Evolutionary conservation across 2,888 invertebrate genomes (phyloP).

Genomic region (Chymomyza caudatula): DNA sequence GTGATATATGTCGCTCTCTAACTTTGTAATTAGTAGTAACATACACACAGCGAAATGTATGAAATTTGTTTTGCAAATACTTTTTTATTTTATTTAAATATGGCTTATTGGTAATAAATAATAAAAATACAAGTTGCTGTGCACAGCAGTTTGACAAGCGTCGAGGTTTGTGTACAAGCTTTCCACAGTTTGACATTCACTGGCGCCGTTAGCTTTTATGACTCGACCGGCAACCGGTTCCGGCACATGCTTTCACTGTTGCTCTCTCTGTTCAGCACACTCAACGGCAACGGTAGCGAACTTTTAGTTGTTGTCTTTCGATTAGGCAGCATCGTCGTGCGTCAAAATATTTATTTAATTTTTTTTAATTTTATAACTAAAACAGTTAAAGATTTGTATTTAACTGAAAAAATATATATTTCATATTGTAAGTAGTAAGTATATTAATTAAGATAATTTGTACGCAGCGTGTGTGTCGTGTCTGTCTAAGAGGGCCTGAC

Average conservation of each 20-base stretch:
- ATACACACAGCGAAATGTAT: too few relatives aligned
- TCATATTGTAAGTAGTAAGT: not conserved
- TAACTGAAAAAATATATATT: not conserved
- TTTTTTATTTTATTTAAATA: not conserved
- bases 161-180: too few relatives aligned
- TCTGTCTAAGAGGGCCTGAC: not conserved
- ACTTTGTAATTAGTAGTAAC: slow-evolving; percentile 33
- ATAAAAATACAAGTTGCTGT: too few relatives aligned
- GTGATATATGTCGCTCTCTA: slow-evolving; percentile 62
- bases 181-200: not conserved
- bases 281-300: too few relatives aligned
- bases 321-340: too few relatives aligned
- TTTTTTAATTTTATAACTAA: too few relatives aligned
- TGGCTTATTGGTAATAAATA: too few relatives aligned
- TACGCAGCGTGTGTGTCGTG: not conserved
- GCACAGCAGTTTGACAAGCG: too few relatives aligned
- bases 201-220: not conserved
- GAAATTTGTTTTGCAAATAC: not conserved
- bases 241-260: not conserved
- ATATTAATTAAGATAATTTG: not conserved
- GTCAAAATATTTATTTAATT: too few relatives aligned
- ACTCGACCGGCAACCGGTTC: not conserved
- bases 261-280: too few relatives aligned
- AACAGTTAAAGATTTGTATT: not conserved
- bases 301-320: too few relatives aligned